Base-by-base conservation (phyloP, 2,888 invertebrate species). In the Oxyteleia sp. region DNA sequence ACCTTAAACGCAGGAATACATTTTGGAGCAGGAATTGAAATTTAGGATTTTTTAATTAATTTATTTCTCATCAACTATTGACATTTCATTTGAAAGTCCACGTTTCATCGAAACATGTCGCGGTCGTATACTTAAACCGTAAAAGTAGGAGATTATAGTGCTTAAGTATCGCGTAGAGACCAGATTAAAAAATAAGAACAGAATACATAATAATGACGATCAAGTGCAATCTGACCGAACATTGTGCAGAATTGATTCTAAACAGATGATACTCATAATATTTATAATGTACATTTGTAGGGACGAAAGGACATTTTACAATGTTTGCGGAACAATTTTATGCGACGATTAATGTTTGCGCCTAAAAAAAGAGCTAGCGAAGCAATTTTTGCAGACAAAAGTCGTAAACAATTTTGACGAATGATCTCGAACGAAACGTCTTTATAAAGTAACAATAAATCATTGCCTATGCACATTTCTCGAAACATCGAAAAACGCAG, bases 141-240 rank as follows among this genome's bases (percentile, higher is more conserved):
- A n/a, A n/a, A n/a, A n/a, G n/a, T n/a, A n/a, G n/a, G n/a, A n/a
- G n/a, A n/a, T n/a, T n/a, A n/a, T n/a, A n/a, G n/a, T n/a, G n/a
- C n/a, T n/a, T n/a, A n/a, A n/a, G n/a, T n/a, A n/a, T n/a, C n/a
- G n/a, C n/a, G n/a, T n/a, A n/a, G n/a, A n/a, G n/a, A n/a, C n/a
- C n/a, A n/a, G n/a, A n/a, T n/a, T n/a, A n/a, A n/a, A 35, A 20
- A 26, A 45, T 53, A 13, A 7, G 15, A 69, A 55, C 35, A 11
- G 7, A 74, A 38, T 53, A 35, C 38, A 32, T 32, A 35, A 45
- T 64, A 75, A 29, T 57, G 32, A 75, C 18, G 49, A 61, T 74
- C 20, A 74, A 38, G 74, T 64, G 74, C 74, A 75, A 75, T 64
- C 64, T 64, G 55, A 63, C 15, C 18, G 16, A 45, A 41, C 20